Conservation (phyloP, 2,797 vertebrate genomes). For the Hyperoplus immaculatus region DNA sequence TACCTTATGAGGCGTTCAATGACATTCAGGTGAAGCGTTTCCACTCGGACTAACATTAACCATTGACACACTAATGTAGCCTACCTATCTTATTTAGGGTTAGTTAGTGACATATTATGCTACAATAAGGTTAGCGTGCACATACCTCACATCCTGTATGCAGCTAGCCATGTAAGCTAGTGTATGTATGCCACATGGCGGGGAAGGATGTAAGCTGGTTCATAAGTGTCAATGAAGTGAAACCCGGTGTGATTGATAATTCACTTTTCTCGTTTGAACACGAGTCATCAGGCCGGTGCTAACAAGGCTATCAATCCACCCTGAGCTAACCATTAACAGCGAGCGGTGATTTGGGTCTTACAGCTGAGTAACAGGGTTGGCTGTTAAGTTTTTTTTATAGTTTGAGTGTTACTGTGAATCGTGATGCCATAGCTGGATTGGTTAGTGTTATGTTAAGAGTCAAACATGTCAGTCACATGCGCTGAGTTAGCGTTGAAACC, state of each 20-base stretch:
- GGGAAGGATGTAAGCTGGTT: too few relatives aligned
- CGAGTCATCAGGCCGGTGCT: background rate
- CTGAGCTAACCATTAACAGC: background rate
- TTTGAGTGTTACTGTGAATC: too few relatives aligned
- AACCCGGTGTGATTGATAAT: background rate
- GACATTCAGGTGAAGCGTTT: background rate
- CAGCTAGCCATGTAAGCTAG: slow-evolving; percentile 18
- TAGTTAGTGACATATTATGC: background rate
- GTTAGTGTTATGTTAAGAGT: background rate
- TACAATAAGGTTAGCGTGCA: slow-evolving; percentile 23
- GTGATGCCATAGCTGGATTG: rapidly evolving
- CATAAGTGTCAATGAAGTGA: too few relatives aligned
- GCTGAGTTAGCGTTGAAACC: background rate
- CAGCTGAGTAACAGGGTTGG: background rate
- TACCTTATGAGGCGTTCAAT: too few relatives aligned
- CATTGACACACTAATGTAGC: too few relatives aligned
- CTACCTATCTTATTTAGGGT: too few relatives aligned
- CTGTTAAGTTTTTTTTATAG: background rate
- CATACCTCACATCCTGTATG: slow-evolving; percentile 12
- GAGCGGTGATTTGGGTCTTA: background rate
- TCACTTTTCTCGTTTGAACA: rapidly evolving
- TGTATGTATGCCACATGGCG: too few relatives aligned
- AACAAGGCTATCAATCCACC: slow-evolving; percentile 8
- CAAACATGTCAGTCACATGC: too few relatives aligned
- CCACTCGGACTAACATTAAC: too few relatives aligned